These are phyloP conservation scores for Lateolabrax maculatus DNA, from an alignment of 2,797 vertebrate genomes.

Conservation along the genomic window DNA sequence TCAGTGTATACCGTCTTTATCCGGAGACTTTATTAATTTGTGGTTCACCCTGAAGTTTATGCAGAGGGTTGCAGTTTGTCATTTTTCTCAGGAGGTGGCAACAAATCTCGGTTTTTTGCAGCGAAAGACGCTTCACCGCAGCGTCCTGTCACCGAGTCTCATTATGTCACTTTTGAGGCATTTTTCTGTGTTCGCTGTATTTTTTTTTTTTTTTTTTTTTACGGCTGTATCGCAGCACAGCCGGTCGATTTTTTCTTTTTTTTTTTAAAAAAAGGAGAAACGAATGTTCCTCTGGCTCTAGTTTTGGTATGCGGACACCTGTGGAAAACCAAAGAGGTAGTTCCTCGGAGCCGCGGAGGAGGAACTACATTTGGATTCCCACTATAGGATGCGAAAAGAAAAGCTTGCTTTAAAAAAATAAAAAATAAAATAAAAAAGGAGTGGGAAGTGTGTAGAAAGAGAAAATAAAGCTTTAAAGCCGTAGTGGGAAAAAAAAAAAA, in stretches of 20 bases:
- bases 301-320: slow-evolving; percentile 74
- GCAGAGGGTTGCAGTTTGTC: not conserved
- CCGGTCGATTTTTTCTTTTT: slow-evolving; percentile 13
- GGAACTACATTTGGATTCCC: slow-evolving; percentile 32
- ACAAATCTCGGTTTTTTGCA: not conserved
- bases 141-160: not conserved
- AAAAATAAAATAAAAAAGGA: not conserved
- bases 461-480: no score
- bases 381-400: slow-evolving; percentile 22
- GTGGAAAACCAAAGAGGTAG: slow-evolving; percentile 66
- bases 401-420: slow-evolving; percentile 10
- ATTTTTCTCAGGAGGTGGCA: slow-evolving; percentile 65
- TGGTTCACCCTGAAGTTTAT: not conserved
- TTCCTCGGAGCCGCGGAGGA: slow-evolving; percentile 60
- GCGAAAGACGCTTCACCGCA: not conserved
- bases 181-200: not conserved
- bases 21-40: not conserved
- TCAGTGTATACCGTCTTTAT: not conserved
- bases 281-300: slow-evolving; percentile 44
- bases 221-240: not conserved
- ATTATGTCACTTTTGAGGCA: not conserved
- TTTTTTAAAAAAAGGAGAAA: slow-evolving; percentile 59
- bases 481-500: no score
- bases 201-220: no score
- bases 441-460: no score